These are phyloP conservation scores for Cryptus viduatorius DNA, from an alignment of 2,888 invertebrate species.

Conservation along the genomic window DNA sequence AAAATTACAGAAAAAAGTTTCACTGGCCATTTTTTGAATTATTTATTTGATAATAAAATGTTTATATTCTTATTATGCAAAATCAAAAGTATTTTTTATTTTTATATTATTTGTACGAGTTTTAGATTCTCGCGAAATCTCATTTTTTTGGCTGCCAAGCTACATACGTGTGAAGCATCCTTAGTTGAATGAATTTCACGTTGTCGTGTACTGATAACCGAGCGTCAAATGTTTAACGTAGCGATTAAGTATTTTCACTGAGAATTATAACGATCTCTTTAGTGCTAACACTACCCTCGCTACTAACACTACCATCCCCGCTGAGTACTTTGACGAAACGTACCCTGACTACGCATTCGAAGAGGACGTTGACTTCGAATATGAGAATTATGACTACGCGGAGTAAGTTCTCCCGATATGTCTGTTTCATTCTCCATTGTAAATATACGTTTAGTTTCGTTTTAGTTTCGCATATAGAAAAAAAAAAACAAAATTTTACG, in stretches of 20 bases:
- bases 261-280: conserved; percentile 66
- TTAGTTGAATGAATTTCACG: not conserved
- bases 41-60: too few species aligned
- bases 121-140: too few species aligned
- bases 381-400: conserved; percentile 83
- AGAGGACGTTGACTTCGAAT: conserved; percentile 82
- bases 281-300: conserved; percentile 83
- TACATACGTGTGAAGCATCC: too few species aligned
- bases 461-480: not conserved
- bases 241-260: conserved; percentile 29
- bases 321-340: conserved; percentile 82
- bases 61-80: too few species aligned
- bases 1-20: too few species aligned
- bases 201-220: not conserved
- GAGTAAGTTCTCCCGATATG: conserved; percentile 79
- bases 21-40: too few species aligned
- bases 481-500: too few species aligned
- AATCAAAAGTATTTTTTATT: too few species aligned
- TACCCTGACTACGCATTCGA: conserved; percentile 83
- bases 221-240: conserved; percentile 8
- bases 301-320: conserved; percentile 82
- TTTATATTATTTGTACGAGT: too few species aligned
- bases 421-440: conserved; percentile 25
- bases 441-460: not conserved
- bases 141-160: too few species aligned